Evolutionary conservation across 2,888 invertebrate genomes (phyloP).

Genomic region (Copidosoma aretas): DNA sequence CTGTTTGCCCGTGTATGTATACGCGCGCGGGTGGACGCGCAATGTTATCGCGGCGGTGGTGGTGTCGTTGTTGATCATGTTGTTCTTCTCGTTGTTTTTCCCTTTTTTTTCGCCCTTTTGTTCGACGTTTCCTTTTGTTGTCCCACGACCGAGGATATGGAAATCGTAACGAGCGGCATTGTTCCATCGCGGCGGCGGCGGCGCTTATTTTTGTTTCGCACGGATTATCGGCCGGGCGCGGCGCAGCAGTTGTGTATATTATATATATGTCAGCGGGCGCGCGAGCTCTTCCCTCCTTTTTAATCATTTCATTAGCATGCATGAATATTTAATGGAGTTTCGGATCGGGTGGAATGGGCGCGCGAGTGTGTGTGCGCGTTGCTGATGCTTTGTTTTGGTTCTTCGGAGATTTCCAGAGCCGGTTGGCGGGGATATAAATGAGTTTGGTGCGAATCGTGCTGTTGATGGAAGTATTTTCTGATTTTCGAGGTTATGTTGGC

Average conservation of each 20-base stretch:
- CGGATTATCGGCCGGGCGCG: slow-evolving; percentile 3
- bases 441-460: no score
- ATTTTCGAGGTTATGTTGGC: no score
- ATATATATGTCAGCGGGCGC: not conserved
- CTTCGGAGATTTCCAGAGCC: no score
- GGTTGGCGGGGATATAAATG: no score
- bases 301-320: not conserved
- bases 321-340: not conserved
- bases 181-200: not conserved
- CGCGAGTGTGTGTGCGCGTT: no score
- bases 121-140: not conserved
- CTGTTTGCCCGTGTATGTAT: no score
- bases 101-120: not conserved
- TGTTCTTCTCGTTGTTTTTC: slow-evolving; percentile 13
- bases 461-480: no score
- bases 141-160: not conserved
- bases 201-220: not conserved
- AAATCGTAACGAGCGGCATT: slow-evolving; percentile 1
- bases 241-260: slow-evolving; percentile 1
- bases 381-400: no score
- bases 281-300: not conserved
- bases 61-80: not conserved
- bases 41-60: no score
- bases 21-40: no score
- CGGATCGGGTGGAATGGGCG: not conserved